phyloP scores from a whole-genome alignment of 2,113 vertebrate species.

The Psammodynastes pulverulentus region DNA sequence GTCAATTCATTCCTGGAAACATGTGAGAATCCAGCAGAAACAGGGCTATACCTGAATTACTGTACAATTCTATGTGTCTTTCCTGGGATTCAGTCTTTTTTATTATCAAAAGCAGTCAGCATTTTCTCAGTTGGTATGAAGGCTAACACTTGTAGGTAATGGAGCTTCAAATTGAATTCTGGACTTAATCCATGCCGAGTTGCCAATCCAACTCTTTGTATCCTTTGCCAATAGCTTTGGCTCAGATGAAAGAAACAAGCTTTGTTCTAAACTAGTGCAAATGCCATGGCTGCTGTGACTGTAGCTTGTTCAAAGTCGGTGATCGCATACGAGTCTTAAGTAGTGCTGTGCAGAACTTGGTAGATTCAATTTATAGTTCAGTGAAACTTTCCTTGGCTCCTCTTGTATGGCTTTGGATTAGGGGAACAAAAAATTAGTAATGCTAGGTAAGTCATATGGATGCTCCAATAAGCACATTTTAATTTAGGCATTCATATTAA shows the following conservation, averaged over 20 bases:
- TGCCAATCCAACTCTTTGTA: conserved; percentile 53
- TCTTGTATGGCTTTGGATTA: conserved; percentile 55
- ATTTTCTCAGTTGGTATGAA: conserved; percentile 61
- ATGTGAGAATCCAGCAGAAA: conserved; percentile 35
- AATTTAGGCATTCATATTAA: background rate
- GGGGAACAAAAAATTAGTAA: conserved; percentile 53
- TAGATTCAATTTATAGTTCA: conserved; percentile 61
- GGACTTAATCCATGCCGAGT: conserved; percentile 58
- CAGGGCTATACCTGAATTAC: conserved; percentile 43
- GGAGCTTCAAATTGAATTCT: conserved; percentile 73
- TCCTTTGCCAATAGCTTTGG: conserved; percentile 56
- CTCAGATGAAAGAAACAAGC: conserved; percentile 54
- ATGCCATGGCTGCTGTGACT: conserved; percentile 63
- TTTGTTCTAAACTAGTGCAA: conserved; percentile 69
- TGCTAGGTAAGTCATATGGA: conserved; percentile 33
- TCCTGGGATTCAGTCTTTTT: conserved; percentile 49
- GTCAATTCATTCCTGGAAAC: conserved; percentile 43
- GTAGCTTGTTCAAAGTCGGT: conserved; percentile 65
- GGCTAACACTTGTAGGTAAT: conserved; percentile 68
- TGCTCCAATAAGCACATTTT: background rate
- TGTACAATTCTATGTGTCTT: conserved; percentile 47
- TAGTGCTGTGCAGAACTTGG: conserved; percentile 64
- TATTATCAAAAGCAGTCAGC: conserved; percentile 65
- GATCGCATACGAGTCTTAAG: conserved; percentile 57
- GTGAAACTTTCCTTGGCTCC: conserved; percentile 60